Evolutionary conservation across 2,888 invertebrate genomes (phyloP), one percentile per base, ranked within the genome.

Genomic region (Limulus polyphemus): DNA sequence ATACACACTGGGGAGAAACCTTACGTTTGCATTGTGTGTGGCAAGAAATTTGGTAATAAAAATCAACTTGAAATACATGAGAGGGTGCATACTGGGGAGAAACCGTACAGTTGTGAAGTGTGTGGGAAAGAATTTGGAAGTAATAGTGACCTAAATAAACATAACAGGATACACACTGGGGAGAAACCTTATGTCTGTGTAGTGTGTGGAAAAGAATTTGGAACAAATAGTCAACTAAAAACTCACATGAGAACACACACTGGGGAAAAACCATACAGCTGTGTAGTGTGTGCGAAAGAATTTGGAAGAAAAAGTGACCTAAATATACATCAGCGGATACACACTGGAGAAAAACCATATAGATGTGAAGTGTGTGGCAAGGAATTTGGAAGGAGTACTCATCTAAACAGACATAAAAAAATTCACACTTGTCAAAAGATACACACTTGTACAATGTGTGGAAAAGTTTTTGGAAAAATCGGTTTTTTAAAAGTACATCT

Each of bases 71-170:
- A 51, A 14, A 51, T 51, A 14, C 51, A 51, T 14, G 14, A n/a
- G 51, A 13, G 51, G 7, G 14, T 13, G 13, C 54, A 54, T 54
- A 54, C 54, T n/a, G 54, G 54, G 32, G 58, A 55, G 32, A 54
- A 58, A 49, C 54, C 58, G 14, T 56, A 55, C 59, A 58, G 56
- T 17, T 62, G 62, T 17, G 55, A 58, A 46, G 55, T 54, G 46
- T 58, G 59, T 17, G 58, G 55, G 50, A 58, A 58, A 49, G 58
- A 56, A 47, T 62, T 62, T 17, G 59, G 56, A 50, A 59, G 56
- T n/a, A 56, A 54, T 49, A 55, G 11, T 16, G 11, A 54, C 16
- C 32, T 54, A n/a, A n/a, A 11, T n/a, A 11, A 11, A 11, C 54
- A 54, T 14, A n/a, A 17, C 11, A n/a, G 12, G 14, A 14, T 14